Evolutionary conservation across 2,113 vertebrate genomes (phyloP), one percentile per base, ranked within the genome.

Genomic region (Oceanodroma tethys): DNA sequence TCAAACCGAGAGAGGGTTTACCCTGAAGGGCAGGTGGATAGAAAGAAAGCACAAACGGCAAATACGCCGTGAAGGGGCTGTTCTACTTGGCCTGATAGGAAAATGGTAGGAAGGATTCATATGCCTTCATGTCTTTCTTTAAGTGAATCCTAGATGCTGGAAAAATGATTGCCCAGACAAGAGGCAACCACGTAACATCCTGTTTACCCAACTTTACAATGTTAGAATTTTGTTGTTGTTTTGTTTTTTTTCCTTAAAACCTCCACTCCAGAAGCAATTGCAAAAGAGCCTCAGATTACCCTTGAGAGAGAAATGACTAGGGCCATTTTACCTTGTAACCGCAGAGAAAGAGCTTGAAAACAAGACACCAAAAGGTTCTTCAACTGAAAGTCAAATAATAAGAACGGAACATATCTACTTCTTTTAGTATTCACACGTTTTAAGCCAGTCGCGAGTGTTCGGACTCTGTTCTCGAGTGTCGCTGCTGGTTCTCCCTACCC

Each of bases 391-490:
- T 22, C 59, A 43, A n/a, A 9, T 38, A 42, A 34, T 21, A 16
- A 48, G 55, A 26, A 19, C 0, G 1, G 27, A 67, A 15, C 0
- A 0, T 6, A 12, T 29, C 48, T 72, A 8, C 25, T 50, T 4
- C 1, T 19, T 72, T 56, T 36, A 45, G 27, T 7, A 30, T 13
- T 34, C 27, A 1, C 74, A 48, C 40, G 0, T 22, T 72, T 65
- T 17, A 58, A 76, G 36, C 21, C 65, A 82, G 40, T 21, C 52
- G n/a, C 27, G 72, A 50, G 17, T 14, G n/a, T 19, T 23, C 1
- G 3, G 60, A 45, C 76, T 88, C 2, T 10, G 34, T 7, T 86
- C 45, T 55, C 2, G 0, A 43, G 16, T 2, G 16, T 9, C 71
- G 16, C 47, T 67, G 42, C 29, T 47, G 10, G 10, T 47, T 50